Evolutionary conservation across 1,140 invertebrate genomes (phyloP), one percentile per base, ranked within the genome.

Genomic region (Heliconius nattereri): DNA sequence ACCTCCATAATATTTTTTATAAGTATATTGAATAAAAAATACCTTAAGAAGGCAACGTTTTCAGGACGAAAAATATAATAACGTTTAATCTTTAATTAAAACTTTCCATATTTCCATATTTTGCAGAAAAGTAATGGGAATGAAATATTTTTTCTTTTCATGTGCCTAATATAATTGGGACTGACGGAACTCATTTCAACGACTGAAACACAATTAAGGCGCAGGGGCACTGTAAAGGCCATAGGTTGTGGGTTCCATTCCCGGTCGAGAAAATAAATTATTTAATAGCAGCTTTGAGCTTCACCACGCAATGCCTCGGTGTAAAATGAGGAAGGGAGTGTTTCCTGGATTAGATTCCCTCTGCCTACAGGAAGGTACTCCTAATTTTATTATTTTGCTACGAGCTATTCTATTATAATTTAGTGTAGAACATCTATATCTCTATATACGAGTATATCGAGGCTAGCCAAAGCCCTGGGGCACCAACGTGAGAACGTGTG

Each of bases 1-100:
- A n/a, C 8, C 19, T 40, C 45, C 20, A 16, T 66, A 66, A 76
- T 32, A 66, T 37, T 23, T 66, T 45, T 40, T 7, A 32, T 7
- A 32, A 32, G 57, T 77, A 80, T 78, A 80, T 54, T 75, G 52
- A 78, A 75, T 72, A 80, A 80, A 72, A 66, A 60, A 82, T 84
- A 81, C 83, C 86, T 81, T 57, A 82, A 84, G 80, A 73, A 83
- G 81, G 72, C 78, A 20, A 35, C 84, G 84, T 86, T 85, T 81
- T 78, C 77, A 85, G 23, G 79, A 88, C 77, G 83, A 78, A 79
- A 66, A 75, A 85, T 80, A 86, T 87, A 86, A 89, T 87, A 84
- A 89, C 85, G 78, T 82, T 85, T 85, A 86, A 90, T 86, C 82
- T 91, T 91, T 89, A 91, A 91, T 91, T 89, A 89, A 89, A 91